Evolutionary conservation across 1,140 invertebrate species (phyloP), one percentile per base, ranked within the genome.

Genomic region (Choristoneura fumiferana): DNA sequence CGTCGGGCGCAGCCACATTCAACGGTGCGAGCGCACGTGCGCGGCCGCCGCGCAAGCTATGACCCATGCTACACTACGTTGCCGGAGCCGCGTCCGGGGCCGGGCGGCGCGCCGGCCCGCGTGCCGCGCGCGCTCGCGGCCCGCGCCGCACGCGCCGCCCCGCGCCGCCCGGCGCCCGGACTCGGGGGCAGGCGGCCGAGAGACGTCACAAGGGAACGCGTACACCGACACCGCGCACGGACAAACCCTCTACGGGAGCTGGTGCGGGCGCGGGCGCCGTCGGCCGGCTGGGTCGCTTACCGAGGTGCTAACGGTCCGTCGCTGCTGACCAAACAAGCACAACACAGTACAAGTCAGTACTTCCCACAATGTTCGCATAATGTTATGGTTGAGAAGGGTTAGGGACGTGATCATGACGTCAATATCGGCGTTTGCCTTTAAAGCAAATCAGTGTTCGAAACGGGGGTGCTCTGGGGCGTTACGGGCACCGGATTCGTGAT

Each of bases 301-400:
- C 85, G 82, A 87, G 84, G 75, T 69, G 76, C 85, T 89, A 87
- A 81, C 84, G 85, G 82, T 89, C 85, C 85, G 85, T 86, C 73
- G 85, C 85, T 85, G 85, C 85, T 85, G 85, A 89, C 82, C 85
- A 86, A 86, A 88, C 81, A 85, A 88, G 82, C 82, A 86, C 77
- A 86, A 86, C 78, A 87, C 72, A 81, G 81, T 85, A 82, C 81
- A 84, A 69, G 81, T 88, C 84, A 88, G 80, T 88, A 84, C 73
- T 71, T 71, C 80, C 76, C 78, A 73, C 72, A 76, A 81, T 76
- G 70, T 76, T 84, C 63, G 78, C 63, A 78, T 73, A 73, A 63
- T 73, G 62, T 63, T 74, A 71, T 71, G 68, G 67, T 62, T 59
- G 63, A 62, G 60, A 65, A 40, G 29, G 56, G 35, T 37, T 58